Base-by-base conservation (phyloP, 2,888 invertebrate genomes). In the Plemyria rubiginata region DNA sequence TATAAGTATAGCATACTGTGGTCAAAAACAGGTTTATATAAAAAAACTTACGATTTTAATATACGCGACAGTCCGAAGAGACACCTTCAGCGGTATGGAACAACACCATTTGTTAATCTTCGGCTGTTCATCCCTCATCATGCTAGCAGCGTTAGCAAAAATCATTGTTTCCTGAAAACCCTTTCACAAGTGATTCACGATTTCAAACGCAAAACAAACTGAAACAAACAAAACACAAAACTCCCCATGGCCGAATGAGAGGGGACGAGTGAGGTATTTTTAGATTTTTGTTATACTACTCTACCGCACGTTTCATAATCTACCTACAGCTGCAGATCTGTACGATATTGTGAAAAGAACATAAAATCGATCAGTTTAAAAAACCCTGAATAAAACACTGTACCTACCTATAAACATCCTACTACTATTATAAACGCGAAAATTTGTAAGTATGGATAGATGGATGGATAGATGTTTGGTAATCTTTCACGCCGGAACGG, bases 81-180 rank as follows among this genome's bases (percentile, higher is more conserved):
- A 22, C 56, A 65, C 6, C 16, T 56, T 60, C 29, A 52, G 1
- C 5, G 53, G 38, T 0, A 60, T 22, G 0, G 60, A 50, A 51
- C 53, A 60, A 41, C 64, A 65, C 54, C 64, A 60, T 13, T 60
- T 56, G 50, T 60, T 65, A 9, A 65, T 53, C 46, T 50, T 60
- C 5, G 64, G 64, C 15, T 53, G 64, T 2, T 65, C 64, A 36
- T 65, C 60, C 4, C 64, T 57, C 64, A 65, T 57, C 53, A 65
- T 60, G 4, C 56, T 57, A 0, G 64, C 64, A 4, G 64, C 64
- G 12, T 65, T 65, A 15, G 60, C 60, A 13, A 65, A 65, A 32
- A 65, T 65, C 64, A 65, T 65, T 53, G 38, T 56, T 50, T 41
- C 13, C 3, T 40, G 4, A 8, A 49, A 43, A 43, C 8, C 45